Evolutionary conservation across 1,140 invertebrate species (phyloP).

Genomic region (Trissolcus basalis): DNA sequence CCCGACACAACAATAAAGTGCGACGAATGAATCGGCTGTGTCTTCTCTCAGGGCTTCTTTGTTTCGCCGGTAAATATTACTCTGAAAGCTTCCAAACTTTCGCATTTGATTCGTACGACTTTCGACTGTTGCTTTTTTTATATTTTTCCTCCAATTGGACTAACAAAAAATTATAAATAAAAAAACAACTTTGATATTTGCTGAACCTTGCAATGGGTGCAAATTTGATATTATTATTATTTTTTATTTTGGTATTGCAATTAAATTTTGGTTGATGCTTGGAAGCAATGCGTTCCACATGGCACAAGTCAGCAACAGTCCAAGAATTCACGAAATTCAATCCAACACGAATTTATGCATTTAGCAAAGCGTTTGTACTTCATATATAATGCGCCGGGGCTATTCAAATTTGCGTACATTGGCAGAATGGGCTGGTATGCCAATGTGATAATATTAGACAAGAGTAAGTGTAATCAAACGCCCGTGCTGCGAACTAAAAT

Average conservation of each 20-base stretch:
- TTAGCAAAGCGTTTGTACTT: constrained; percentile 10
- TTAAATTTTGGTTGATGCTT: constrained; percentile 20
- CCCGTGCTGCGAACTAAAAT: constrained; percentile 26
- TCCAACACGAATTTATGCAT: constrained; percentile 21
- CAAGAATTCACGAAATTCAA: constrained; percentile 27
- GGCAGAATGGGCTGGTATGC: constrained; percentile 24
- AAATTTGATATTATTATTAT: too few relatives aligned
- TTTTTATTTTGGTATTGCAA: too few relatives aligned
- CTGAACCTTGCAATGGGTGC: too few relatives aligned
- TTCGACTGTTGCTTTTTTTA: too few relatives aligned
- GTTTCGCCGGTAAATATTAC: constrained; percentile 20
- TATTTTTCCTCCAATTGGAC: too few relatives aligned
- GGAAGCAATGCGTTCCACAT: constrained; percentile 25
- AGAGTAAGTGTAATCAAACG: constrained; percentile 41
- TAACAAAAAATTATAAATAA: too few relatives aligned
- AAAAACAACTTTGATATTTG: too few relatives aligned
- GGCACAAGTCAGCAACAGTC: constrained; percentile 10
- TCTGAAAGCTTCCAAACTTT: constrained; percentile 23
- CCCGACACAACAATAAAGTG: constrained; percentile 21
- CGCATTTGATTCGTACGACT: not conserved
- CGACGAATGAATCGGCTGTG: constrained; percentile 15
- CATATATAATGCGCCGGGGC: constrained; percentile 7
- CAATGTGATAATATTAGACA: constrained; percentile 37
- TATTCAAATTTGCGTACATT: constrained; percentile 37
- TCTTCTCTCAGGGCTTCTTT: constrained; percentile 21